Base-by-base conservation (phyloP, 2,797 vertebrate species). In the Coreius guichenoti region DNA sequence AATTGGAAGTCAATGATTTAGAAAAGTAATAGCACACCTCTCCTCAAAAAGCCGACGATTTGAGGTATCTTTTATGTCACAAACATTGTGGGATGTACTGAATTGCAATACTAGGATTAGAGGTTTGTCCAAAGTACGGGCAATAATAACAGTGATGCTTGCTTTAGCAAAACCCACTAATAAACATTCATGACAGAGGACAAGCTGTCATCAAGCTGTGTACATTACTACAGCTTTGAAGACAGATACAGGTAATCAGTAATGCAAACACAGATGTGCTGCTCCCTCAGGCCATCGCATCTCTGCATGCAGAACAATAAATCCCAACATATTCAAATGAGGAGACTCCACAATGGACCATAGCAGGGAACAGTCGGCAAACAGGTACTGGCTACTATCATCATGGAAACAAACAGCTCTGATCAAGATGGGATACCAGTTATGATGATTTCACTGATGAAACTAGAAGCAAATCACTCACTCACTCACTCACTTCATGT, bases 361-460 rank as follows among this genome's bases (percentile, higher is more conserved):
- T 29, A 69, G 45, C 31, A 23, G 47, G 58, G 63, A 68, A 36
- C 56, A 75, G 56, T 47, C 36, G 33, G 73, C 4, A 19, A 77
- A 49, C 82, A 84, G 63, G 74, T 78, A 78, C 47, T n/a, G 26
- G n/a, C 45, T 54, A 16, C n/a, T 7, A 69, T 84, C 11, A 47
- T 51, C 73, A 84, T 77, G 82, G 82, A 63, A 84, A 78, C 74
- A 13, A 31, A 68, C 61, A 29, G 45, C 61, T 83, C 31, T 68
- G 73, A 51, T 49, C 81, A 75, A 45, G 31, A 77, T 21, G 47
- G 45, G 58, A 67, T 76, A 16, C 29, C 56, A 77, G 45, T 77
- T 77, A 77, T 58, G 47, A 36, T 78, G 47, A 84, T 84, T 84
- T 54, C 12, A 70, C 63, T 45, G 49, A 82, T 73, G n/a, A 83